A percentile compares a stretch with the other conserved stretches of the same genome.
phyloP scores from a whole-genome alignment of 2,797 vertebrate genomes.

The Hippocampus kuda region DNA sequence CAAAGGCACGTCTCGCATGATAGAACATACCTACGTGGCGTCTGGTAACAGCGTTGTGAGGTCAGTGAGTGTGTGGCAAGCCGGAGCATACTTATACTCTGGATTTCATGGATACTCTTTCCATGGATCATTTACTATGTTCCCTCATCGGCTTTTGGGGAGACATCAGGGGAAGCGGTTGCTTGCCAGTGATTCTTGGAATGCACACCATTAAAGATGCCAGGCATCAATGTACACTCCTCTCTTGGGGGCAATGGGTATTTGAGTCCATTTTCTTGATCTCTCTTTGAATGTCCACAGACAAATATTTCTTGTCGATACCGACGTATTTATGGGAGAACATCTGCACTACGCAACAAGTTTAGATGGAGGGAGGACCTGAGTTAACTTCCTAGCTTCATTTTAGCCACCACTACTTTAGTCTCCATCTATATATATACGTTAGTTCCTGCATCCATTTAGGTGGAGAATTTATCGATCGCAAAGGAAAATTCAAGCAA shows the following conservation, averaged over 20 bases:
- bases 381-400: neutral
- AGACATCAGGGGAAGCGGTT: conserved; percentile 23
- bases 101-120: conserved; percentile 47
- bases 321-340: neutral
- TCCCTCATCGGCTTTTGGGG: conserved; percentile 36
- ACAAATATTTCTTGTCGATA: neutral
- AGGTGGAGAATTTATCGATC: neutral
- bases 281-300: neutral
- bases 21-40: conserved; percentile 33
- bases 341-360: neutral
- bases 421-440: neutral
- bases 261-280: neutral
- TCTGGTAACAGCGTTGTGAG: conserved; percentile 26
- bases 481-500: neutral
- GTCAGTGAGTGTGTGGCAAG: conserved; percentile 40
- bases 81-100: conserved; percentile 50
- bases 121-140: conserved; percentile 52
- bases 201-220: conserved; percentile 39
- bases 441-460: neutral
- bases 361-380: neutral
- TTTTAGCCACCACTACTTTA: neutral
- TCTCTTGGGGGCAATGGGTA: neutral
- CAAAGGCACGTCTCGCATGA: conserved; percentile 43
- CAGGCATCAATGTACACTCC: conserved; percentile 14
- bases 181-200: conserved; percentile 28